Base-by-base conservation (phyloP, 92 coral and sea anemone genomes). In the Bergia puertoricense region DNA sequence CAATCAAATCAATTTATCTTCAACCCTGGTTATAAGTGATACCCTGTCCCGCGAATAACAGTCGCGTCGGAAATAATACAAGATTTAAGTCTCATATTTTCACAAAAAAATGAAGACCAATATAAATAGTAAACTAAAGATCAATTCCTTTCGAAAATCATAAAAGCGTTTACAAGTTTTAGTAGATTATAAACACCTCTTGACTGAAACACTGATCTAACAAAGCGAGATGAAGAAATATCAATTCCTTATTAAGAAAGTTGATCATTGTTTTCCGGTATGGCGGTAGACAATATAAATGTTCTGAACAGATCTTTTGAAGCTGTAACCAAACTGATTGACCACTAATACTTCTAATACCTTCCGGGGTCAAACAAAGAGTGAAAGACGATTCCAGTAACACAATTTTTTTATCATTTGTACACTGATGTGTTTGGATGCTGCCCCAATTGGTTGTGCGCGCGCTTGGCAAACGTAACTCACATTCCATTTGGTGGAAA, bases 401-500 rank as follows among this genome's bases (percentile, higher is more conserved):
- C 36, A 78, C 11, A 46, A 78, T 36, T 10, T 1, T 30, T 78
- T 77, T 73, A 37, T 73, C 41, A 73, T 36, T 39, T 22, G n/a
- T 77, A 42, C 50, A 14, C 23, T 39, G 20, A 50, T 18, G 48
- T n/a, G 43, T 78, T 78, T 48, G 6, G 40, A 77, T 78, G 82
- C 40, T 22, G 41, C 0, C 37, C 66, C 6, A 44, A n/a, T 11
- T 78, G n/a, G 48, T n/a, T 48, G 42, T 78, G 59, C 82, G 40
- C 62, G 56, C 82, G 82, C 30, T n/a, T 40, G 30, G 51, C 59
- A 78, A 54, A 48, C 65, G 65, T 46, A 22, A 23, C 48, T 78
- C 66, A 78, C n/a, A 78, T 78, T 78, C 82, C 82, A 48, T 78
- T 23, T n/a, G 37, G 67, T 20, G 82, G 51, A 78, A 78, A 78